Base-by-base conservation (phyloP, 2,888 invertebrate genomes). In the Calliphora vomitoria region DNA sequence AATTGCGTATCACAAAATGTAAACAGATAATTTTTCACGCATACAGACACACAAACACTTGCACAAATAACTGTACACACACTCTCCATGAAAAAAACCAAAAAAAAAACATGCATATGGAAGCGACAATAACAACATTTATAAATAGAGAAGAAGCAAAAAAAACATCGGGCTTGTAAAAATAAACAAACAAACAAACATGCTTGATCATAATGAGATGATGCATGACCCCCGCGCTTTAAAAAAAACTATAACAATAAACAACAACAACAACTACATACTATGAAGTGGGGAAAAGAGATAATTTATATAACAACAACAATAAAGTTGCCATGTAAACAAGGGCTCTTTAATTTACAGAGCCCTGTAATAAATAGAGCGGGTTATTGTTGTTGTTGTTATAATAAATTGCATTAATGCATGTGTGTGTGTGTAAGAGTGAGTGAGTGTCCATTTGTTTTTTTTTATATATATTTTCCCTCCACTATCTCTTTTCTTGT, bases 21-120 rank as follows among this genome's bases (percentile, higher is more conserved):
- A 81, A 81, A 81, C 81, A 85, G 72, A 78, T 82, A 71, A 85
- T 74, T 80, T 75, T 58, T 18, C 60, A 53, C 15, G 8, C 71
- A 71, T 18, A 25, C n/a, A n/a, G 20, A 18, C 13, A 18, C 66
- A 53, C 66, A 44, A 58, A 35, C 44, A 58, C 10, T 4, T 55
- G 20, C 13, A 41, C 35, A 60, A 35, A 35, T 31, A 6, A 62
- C 47, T 50, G 35, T 50, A 62, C 31, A 20, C n/a, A 13, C 18
- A 35, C 20, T 6, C n/a, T 47, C 11, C 10, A 20, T 10, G 15
- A 18, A 66, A 18, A 20, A 10, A 8, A 18, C 1, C 8, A 8
- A 4, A 20, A 0, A 8, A 10, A 20, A 10, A 20, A 55, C 55
- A 10, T 50, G 5, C 58, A 58, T 58, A 58, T 20, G 20, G 10